Evolutionary conservation across 2,113 vertebrate species (phyloP).

Genomic region (Gobius niger): DNA sequence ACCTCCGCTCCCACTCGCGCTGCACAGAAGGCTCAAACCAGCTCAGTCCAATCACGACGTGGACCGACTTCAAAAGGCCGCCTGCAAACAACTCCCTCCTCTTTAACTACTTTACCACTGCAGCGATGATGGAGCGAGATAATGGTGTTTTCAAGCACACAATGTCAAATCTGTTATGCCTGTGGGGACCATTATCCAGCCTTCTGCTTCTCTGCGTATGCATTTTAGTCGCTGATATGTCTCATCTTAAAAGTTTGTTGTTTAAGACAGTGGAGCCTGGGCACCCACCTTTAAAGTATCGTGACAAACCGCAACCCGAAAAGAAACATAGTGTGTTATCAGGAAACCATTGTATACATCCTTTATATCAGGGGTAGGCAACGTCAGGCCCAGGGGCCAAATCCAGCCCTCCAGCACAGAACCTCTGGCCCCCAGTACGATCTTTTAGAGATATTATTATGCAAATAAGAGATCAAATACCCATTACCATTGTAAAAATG

Average conservation of each 20-base stretch:
- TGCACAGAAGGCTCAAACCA: slow-evolving; percentile 50
- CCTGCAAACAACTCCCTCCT: slow-evolving; percentile 11
- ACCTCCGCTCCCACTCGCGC: slow-evolving; percentile 60
- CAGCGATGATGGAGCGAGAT: slow-evolving; percentile 8
- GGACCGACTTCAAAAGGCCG: slow-evolving; percentile 41
- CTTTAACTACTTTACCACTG: slow-evolving; percentile 10
- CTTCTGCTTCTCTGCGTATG: not conserved
- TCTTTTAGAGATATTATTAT: too few species aligned
- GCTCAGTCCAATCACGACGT: slow-evolving; percentile 56
- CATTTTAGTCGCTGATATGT: too few species aligned
- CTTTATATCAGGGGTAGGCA: too few species aligned
- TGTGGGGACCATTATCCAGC: not conserved
- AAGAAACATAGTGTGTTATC: too few species aligned
- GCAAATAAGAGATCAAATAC: too few species aligned
- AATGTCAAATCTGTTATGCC: not conserved
- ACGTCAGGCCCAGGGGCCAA: too few species aligned
- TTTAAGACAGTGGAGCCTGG: not conserved
- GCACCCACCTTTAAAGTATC: too few species aligned
- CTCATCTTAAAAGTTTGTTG: not conserved
- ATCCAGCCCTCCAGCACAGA: too few species aligned
- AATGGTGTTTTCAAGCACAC: slow-evolving; percentile 1
- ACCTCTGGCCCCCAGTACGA: too few species aligned
- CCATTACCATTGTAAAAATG: too few species aligned
- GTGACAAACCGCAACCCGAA: too few species aligned
- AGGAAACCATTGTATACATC: too few species aligned